These are phyloP conservation scores for Drosophila glabriapex DNA, from an alignment of 2,888 invertebrate genomes.

Conservation along the genomic window DNA sequence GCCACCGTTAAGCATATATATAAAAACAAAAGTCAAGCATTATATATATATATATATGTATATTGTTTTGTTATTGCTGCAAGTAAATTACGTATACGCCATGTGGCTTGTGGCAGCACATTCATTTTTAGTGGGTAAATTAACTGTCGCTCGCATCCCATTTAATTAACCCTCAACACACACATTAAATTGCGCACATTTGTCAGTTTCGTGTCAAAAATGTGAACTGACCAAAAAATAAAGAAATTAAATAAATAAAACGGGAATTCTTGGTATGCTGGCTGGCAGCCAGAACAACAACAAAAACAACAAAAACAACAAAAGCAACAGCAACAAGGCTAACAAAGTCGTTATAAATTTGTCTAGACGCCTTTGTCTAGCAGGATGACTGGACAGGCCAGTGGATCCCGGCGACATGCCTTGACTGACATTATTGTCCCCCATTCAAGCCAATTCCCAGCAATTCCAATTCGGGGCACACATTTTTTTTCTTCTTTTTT, in stretches of 20 bases:
- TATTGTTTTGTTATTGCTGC: constrained; percentile 23
- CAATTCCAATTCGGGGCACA: constrained; percentile 1
- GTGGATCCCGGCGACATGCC: constrained; percentile 2
- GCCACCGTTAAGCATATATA: constrained; percentile 67
- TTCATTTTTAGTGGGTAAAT: constrained; percentile 58
- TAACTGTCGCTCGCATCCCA: constrained; percentile 55
- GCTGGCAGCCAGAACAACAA: constrained; percentile 13
- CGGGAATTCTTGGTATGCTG: constrained; percentile 52
- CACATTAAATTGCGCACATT: constrained; percentile 53
- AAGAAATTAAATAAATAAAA: constrained; percentile 5
- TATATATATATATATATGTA: neutral
- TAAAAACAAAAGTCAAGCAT: constrained; percentile 73
- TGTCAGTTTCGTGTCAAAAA: constrained; percentile 72
- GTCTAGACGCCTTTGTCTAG: constrained; percentile 76
- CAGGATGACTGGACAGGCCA: constrained; percentile 28
- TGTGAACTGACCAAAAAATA: constrained; percentile 48
- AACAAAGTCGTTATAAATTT: constrained; percentile 71
- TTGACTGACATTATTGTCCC: constrained; percentile 66
- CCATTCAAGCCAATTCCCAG: constrained; percentile 52
- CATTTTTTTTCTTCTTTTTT: constrained; percentile 2
- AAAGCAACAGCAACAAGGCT: constrained; percentile 34
- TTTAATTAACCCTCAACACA: constrained; percentile 73
- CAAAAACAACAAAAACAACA: neutral
- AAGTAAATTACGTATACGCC: constrained; percentile 75
- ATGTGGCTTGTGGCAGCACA: constrained; percentile 35